Evolutionary conservation across 2,888 invertebrate genomes (phyloP), one percentile per base, ranked within the genome.

Genomic region (Nipponacmea schrenckii): DNA sequence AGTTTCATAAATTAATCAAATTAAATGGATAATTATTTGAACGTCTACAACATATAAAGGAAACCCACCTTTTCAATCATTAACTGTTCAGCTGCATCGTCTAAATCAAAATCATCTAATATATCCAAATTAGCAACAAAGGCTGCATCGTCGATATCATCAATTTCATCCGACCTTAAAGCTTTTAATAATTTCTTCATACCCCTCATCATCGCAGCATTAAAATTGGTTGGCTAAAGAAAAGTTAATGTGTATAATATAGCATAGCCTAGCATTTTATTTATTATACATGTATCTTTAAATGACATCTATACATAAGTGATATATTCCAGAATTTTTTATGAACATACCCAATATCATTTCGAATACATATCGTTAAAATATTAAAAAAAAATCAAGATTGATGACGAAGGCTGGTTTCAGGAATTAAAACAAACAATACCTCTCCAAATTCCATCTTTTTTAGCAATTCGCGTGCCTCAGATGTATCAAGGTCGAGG

Each of bases 31-130:
- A n/a, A n/a, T n/a, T n/a, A n/a, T n/a, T n/a, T n/a, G n/a, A n/a
- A n/a, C n/a, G n/a, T n/a, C n/a, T n/a, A n/a, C n/a, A n/a, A n/a
- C n/a, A n/a, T n/a, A 1, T 39, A 2, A 39, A 39, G 39, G 4
- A 39, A 8, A 8, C 39, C 14, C 66, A 76, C 78, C 73, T 76
- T 78, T n/a, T 69, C 69, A 14, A 67, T 62, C 17, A 76, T 64
- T 15, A 69, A 63, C 31, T 70, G 71, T 67, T 72, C 74, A 64
- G 75, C 75, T 17, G 69, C 75, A 45, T 78, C 77, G 45, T 65
- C 73, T 14, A 77, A 67, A 62, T 75, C 78, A 68, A 76, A 26
- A 66, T 75, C 75, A 27, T 78, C 74, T 14, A 77, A 48, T 31
- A 77, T 70, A 39, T 77, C 77, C 24, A 78, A 63, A 7, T 67